Conservation (phyloP, 2,888 invertebrate species). For the Platerodrilus igneus region DNA sequence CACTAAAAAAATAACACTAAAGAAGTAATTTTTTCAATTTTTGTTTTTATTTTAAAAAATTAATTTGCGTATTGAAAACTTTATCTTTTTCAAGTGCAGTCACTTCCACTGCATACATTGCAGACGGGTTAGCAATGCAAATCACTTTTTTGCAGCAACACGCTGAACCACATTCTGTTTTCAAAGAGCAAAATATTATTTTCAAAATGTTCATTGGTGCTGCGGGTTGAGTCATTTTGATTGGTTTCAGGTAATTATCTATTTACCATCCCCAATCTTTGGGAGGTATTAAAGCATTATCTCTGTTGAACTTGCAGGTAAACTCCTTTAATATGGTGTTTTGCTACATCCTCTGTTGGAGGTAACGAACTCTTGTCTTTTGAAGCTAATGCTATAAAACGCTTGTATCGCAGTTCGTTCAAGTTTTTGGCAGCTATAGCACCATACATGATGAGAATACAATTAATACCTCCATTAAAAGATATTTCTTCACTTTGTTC, state of each 20-base stretch:
- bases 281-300: constrained; percentile 30
- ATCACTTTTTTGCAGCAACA: too few relatives aligned
- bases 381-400: constrained; percentile 22
- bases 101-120: too few relatives aligned
- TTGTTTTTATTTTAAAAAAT: too few relatives aligned
- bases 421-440: too few relatives aligned
- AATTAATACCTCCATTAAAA: too few relatives aligned
- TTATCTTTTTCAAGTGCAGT: too few relatives aligned
- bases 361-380: constrained; percentile 16
- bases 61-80: too few relatives aligned
- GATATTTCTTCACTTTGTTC: constrained; percentile 22
- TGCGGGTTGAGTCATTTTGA: constrained; percentile 1
- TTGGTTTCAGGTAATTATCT: constrained; percentile 6
- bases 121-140: too few relatives aligned
- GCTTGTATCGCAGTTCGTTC: constrained; percentile 6
- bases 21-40: too few relatives aligned
- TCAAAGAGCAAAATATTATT: too few relatives aligned
- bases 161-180: too few relatives aligned
- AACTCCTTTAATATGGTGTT: constrained; percentile 13
- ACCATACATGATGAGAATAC: constrained; percentile 21
- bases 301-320: constrained; percentile 9
- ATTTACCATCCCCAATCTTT: constrained; percentile 2
- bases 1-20: too few relatives aligned
- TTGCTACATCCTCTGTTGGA: constrained; percentile 21
- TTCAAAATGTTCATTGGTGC: not conserved